These are phyloP conservation scores for Polyodon spathula DNA, from an alignment of 2,113 vertebrate species.

Conservation along the genomic window DNA sequence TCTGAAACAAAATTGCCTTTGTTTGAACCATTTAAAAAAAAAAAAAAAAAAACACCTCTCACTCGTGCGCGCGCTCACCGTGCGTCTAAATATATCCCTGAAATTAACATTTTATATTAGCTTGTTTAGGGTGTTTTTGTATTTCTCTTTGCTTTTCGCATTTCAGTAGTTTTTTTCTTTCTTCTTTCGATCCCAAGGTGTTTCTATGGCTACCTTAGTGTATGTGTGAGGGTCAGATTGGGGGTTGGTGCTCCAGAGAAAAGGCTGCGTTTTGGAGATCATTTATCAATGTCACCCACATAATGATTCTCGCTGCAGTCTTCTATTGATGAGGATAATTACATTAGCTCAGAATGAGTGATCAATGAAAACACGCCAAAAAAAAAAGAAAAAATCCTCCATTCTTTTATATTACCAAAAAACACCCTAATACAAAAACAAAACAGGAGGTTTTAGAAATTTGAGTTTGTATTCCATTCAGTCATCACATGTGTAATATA, in stretches of 20 bases:
- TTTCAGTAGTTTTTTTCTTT: constrained; percentile 55
- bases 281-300: constrained; percentile 99
- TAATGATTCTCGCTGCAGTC: constrained; percentile 99
- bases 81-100: background rate
- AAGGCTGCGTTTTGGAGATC: constrained; percentile 94
- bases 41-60: too few relatives aligned
- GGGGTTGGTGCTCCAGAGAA: constrained; percentile 86
- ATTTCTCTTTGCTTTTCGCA: constrained; percentile 28
- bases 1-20: too few relatives aligned
- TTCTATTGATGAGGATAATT: constrained; percentile 99
- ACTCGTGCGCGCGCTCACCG: too few relatives aligned
- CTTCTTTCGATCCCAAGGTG: constrained; percentile 64
- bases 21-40: too few relatives aligned
- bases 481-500: too few relatives aligned
- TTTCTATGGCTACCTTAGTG: constrained; percentile 92
- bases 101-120: constrained; percentile 11
- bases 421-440: too few relatives aligned
- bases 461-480: too few relatives aligned
- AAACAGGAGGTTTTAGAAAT: too few relatives aligned
- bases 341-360: constrained; percentile 99
- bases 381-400: constrained; percentile 91
- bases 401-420: constrained; percentile 80
- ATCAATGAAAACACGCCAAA: constrained; percentile 97
- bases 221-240: constrained; percentile 76
- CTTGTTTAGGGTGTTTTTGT: constrained; percentile 15